Evolutionary conservation across 2,113 vertebrate species (phyloP), one percentile per base, ranked within the genome.

Genomic region (Pseudonaja textilis): DNA sequence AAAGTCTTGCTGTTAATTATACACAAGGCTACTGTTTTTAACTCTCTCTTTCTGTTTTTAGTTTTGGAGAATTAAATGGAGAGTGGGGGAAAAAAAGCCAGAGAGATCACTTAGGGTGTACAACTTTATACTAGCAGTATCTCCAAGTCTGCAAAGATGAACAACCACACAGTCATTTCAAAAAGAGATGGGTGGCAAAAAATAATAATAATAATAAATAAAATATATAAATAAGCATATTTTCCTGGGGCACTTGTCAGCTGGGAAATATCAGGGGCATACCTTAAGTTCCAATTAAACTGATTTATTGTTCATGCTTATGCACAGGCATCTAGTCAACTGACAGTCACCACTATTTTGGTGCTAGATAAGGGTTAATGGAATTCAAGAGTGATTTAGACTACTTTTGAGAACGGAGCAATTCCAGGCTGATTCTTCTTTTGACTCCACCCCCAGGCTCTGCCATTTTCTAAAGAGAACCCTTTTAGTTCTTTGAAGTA

Each of bases 1-100:
- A 91, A 94, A 74, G 52, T 69, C 12, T 42, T 47, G 74, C 57
- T 42, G 86, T 74, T 88, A 92, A 88, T 88, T 81, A 89, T 42
- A 56, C 81, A 50, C 59, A 56, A 54, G 10, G 4, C 14, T 45
- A 25, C 47, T 23, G 0, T 89, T 92, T 89, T 88, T 22, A 92
- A 55, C 50, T 29, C 56, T 10, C 34, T 74, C 69, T 74, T 18
- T 39, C n/a, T 74, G 5, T 34, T 74, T 74, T 29, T 29, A 25
- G 59, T 14, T 61, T 47, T 42, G 59, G 3, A 47, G 26, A 45
- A 69, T 88, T 54, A 8, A 88, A 42, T 39, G 45, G 25, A 74
- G 5, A 50, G 14, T 26, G 23, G 81, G 39, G 23, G 81, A 2
- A 34, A 50, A 50, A 45, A 54, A 42, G 16, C 16, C 25, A 25